Base-by-base conservation (phyloP, 2,113 vertebrate species). In the Bos javanicus region DNA sequence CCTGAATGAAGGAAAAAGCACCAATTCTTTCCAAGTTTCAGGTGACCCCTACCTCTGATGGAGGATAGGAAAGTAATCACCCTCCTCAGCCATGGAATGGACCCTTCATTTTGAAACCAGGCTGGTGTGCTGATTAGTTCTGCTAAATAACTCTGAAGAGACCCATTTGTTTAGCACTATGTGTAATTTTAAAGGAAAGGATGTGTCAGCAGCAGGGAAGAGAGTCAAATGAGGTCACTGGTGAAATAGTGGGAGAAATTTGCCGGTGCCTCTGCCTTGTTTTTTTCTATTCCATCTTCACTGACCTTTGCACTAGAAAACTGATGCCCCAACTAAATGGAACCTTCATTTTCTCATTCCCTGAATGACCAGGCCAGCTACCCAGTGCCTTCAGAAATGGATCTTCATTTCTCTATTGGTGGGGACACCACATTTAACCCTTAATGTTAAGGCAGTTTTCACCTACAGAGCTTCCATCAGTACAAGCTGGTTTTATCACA, bases 121-220 rank as follows among this genome's bases (percentile, higher is more conserved):
- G 78, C 86, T 87, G 39, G 12, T 28, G 57, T 30, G 71, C 95
- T 98, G 97, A 98, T 98, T 87, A 95, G 93, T 93, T 97, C 90
- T 94, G 89, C 95, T 97, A 91, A 98, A 97, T 97, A 96, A 96
- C 96, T 98, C 98, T 90, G 62, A 96, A 94, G 97, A 98, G 96
- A 97, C 94, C 96, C 97, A 94, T 98, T 98, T 97, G 95, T 97
- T 98, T 97, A 97, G 94, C 36, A 15, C 88, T 87, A 83, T 0
- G 1, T 74, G 95, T 91, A 94, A 98, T 96, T 98, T 98, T 97
- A 91, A 96, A 97, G 62, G 85, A 97, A 97, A 95, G 78, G 87
- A 97, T 16, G 0, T 84, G 80, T 94, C 88, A 57, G 91, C 95
- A 93, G 60, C 91, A 33, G 91, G 67, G 56, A 89, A 71, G 82